These are phyloP conservation scores for Glyptemys insculpta DNA, from an alignment of 2,797 vertebrate genomes.

Conservation along the genomic window DNA sequence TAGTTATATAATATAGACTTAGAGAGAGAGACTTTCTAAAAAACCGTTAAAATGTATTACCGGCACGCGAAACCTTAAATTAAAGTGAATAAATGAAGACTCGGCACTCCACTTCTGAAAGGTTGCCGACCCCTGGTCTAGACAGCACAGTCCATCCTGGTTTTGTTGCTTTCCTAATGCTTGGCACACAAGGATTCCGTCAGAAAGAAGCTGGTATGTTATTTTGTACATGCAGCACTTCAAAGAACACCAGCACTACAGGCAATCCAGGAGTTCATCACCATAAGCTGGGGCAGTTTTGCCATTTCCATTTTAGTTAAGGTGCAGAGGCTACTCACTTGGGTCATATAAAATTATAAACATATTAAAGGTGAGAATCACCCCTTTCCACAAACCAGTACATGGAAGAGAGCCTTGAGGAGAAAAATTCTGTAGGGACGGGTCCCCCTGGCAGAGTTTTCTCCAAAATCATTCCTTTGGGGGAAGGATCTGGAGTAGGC, in stretches of 20 bases:
- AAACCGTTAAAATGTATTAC: too few relatives aligned
- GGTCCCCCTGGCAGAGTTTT: neutral
- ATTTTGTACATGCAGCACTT: neutral
- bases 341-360: neutral
- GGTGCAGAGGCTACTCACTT: neutral
- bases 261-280: neutral
- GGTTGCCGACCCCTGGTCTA: neutral
- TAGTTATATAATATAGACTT: too few relatives aligned
- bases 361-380: neutral
- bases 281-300: neutral
- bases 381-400: neutral
- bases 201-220: neutral
- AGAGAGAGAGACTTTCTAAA: too few relatives aligned
- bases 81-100: too few relatives aligned
- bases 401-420: neutral
- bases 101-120: too few relatives aligned
- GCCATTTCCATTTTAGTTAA: neutral
- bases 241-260: neutral
- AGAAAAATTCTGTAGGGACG: neutral
- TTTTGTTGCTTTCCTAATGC: neutral
- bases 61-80: too few relatives aligned
- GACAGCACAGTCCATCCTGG: fast-evolving
- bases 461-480: neutral
- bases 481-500: neutral
- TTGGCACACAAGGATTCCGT: neutral